Evolutionary conservation across 2,888 invertebrate species (phyloP).

Genomic region (Eupeodes latifasciatus): DNA sequence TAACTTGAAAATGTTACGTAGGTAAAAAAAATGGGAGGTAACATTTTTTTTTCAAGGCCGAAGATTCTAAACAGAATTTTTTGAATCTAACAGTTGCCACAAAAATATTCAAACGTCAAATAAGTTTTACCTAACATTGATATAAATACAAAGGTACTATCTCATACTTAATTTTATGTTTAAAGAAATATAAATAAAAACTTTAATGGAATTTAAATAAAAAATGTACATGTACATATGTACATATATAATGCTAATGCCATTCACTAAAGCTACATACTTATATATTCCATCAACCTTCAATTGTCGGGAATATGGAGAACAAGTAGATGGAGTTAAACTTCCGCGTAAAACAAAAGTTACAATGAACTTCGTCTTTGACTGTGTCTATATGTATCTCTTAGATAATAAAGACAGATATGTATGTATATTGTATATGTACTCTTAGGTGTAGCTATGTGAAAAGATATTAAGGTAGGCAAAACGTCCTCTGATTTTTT

Average conservation of each 20-base stretch:
- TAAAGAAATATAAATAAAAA: not conserved
- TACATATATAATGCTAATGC: not conserved
- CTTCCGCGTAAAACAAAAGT: constrained; percentile 64
- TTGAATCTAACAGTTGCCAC: too few relatives aligned
- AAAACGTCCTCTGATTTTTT: constrained; percentile 31
- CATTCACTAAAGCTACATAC: not conserved
- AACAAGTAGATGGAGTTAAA: constrained; percentile 42
- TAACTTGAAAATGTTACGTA: too few relatives aligned
- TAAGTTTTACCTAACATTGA: too few relatives aligned
- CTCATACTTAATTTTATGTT: too few relatives aligned
- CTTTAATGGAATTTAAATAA: not conserved
- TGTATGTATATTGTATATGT: too few relatives aligned
- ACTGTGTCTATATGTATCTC: constrained; percentile 35
- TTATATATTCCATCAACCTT: constrained; percentile 5
- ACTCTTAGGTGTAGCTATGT: not conserved
- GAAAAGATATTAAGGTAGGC: not conserved
- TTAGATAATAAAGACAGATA: constrained; percentile 3
- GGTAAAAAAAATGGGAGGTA: too few relatives aligned
- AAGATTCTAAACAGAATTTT: too few relatives aligned
- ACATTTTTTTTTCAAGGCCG: too few relatives aligned
- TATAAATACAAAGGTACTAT: too few relatives aligned
- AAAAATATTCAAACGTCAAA: too few relatives aligned
- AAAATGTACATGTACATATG: not conserved
- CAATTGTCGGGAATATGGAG: constrained; percentile 5
- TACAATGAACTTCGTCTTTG: constrained; percentile 63